A percentile compares a stretch with the other conserved stretches of the same genome.
phyloP scores from a whole-genome alignment of 1,140 invertebrate genomes.

The Spodoptera litura region DNA sequence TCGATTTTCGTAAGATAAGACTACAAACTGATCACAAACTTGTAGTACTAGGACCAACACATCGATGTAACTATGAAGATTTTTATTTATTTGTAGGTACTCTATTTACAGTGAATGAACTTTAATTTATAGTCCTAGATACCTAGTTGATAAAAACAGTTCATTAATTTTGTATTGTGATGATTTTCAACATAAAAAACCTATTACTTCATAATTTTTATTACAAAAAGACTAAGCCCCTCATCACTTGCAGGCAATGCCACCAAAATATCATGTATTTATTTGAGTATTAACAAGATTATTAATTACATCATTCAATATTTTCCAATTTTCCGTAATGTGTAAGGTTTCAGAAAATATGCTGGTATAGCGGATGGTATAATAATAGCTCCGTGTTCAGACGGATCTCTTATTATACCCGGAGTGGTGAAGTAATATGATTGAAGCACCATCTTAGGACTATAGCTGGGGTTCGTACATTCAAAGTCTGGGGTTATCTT shows the following conservation, averaged over 20 bases:
- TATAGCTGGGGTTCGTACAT: conserved; percentile 68
- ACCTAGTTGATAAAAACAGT: too few relatives aligned
- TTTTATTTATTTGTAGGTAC: neutral
- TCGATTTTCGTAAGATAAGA: neutral
- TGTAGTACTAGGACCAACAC: neutral
- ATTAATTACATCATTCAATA: conserved; percentile 47
- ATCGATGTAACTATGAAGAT: neutral
- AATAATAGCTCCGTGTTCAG: conserved; percentile 51
- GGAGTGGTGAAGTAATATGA: conserved; percentile 69
- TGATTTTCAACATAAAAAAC: too few relatives aligned
- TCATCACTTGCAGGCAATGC: too few relatives aligned
- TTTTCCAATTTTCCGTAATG: conserved; percentile 50
- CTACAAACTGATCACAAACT: too few relatives aligned
- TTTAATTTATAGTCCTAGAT: too few relatives aligned
- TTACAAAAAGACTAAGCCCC: too few relatives aligned
- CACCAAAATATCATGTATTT: too few relatives aligned
- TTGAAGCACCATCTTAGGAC: conserved; percentile 71
- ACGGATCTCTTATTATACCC: conserved; percentile 60
- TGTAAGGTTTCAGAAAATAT: conserved; percentile 66
- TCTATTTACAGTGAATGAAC: too few relatives aligned
- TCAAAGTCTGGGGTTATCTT: conserved; percentile 59
- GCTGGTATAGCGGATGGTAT: conserved; percentile 63
- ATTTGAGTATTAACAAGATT: too few relatives aligned
- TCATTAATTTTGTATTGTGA: too few relatives aligned
- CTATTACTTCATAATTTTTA: too few relatives aligned